A percentile compares a stretch with the other conserved stretches of the same genome.
Evolutionary conservation across 2,888 invertebrate species (phyloP).

Genomic region (Apocheima hispidaria): DNA sequence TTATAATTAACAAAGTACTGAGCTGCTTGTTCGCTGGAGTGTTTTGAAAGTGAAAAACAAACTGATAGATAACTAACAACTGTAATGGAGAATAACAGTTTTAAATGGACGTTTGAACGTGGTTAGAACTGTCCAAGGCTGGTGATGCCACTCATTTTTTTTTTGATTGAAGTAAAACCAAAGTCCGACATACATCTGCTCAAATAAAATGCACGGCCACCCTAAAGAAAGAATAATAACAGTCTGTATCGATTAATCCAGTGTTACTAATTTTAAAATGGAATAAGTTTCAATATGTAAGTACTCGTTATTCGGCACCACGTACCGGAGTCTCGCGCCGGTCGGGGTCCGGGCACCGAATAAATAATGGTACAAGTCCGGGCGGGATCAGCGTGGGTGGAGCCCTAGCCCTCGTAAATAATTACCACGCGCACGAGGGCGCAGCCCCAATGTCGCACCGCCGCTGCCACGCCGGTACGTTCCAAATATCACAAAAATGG

Average conservation of each 20-base stretch:
- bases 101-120: constrained; percentile 2
- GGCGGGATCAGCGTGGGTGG: constrained; percentile 55
- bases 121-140: too few relatives aligned
- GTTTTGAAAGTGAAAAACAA: constrained; percentile 8
- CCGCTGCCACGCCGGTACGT: constrained; percentile 38
- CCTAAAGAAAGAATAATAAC: neutral
- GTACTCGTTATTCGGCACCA: constrained; percentile 13
- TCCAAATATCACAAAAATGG: constrained; percentile 4
- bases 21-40: constrained; percentile 3
- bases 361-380: neutral
- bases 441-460: constrained; percentile 60
- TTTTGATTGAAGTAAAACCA: neutral
- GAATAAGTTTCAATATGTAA: constrained; percentile 14
- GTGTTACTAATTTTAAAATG: constrained; percentile 19
- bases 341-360: constrained; percentile 44
- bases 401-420: constrained; percentile 79
- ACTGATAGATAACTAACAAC: constrained; percentile 5
- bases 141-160: neutral
- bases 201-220: neutral
- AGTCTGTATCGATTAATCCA: constrained; percentile 7
- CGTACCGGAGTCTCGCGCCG: constrained; percentile 24
- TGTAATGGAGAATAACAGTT: neutral
- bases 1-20: constrained; percentile 23
- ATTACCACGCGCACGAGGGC: constrained; percentile 71
- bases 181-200: neutral